These are phyloP conservation scores for Apotomis capreana DNA, from an alignment of 2,888 invertebrate species.

Conservation along the genomic window DNA sequence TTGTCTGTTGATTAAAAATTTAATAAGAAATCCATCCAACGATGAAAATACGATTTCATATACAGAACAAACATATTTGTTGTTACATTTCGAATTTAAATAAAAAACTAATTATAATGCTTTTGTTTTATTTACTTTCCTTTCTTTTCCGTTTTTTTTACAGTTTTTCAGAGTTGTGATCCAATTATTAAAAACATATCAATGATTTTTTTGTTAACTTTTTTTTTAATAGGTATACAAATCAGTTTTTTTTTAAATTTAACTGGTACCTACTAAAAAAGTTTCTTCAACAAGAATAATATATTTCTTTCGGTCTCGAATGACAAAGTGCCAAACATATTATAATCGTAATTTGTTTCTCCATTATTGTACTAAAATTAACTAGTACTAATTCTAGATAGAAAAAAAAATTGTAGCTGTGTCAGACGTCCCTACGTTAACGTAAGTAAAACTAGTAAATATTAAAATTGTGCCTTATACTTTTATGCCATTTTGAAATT, in stretches of 20 bases:
- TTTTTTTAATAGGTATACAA: neutral
- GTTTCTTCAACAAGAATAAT: slow-evolving; percentile 12
- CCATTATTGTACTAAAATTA: neutral
- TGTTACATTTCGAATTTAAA: slow-evolving; percentile 81
- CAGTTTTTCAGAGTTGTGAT: slow-evolving; percentile 45
- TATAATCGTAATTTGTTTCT: slow-evolving; percentile 1
- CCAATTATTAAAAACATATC: slow-evolving; percentile 74
- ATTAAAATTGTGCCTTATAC: slow-evolving; percentile 81
- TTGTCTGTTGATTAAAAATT: slow-evolving; percentile 50
- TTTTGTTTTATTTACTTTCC: slow-evolving; percentile 71
- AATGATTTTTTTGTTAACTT: slow-evolving; percentile 44
- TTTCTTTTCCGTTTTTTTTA: slow-evolving; percentile 55
- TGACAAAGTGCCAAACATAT: slow-evolving; percentile 57
- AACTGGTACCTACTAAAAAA: neutral
- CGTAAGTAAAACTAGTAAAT: slow-evolving; percentile 69
- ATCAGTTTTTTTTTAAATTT: neutral
- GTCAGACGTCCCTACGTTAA: slow-evolving; percentile 73
- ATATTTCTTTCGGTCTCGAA: slow-evolving; percentile 36
- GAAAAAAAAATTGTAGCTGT: slow-evolving; percentile 60
- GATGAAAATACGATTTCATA: slow-evolving; percentile 78
- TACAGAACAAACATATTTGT: slow-evolving; percentile 69
- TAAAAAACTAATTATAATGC: slow-evolving; percentile 67
- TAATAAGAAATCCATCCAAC: slow-evolving; percentile 75
- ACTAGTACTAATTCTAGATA: slow-evolving; percentile 44
- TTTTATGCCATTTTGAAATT: slow-evolving; percentile 80